Conservation (phyloP, 2,113 vertebrate genomes). For the Chelonoidis abingdonii region DNA sequence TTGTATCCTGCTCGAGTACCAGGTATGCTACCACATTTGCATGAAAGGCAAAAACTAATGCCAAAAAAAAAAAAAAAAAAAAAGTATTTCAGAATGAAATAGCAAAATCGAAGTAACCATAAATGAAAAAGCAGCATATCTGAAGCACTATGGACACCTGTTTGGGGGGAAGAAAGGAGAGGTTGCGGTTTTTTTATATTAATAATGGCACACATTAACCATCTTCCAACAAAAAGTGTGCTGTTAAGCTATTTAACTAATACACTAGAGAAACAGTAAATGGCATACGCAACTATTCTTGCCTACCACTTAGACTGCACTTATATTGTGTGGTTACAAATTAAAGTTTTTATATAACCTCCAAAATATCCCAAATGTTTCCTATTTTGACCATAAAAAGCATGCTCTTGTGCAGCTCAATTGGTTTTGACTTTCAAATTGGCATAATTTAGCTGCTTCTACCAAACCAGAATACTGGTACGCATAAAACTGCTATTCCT, state of each 20-base stretch:
- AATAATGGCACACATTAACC: slow-evolving; percentile 36
- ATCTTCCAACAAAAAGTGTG: slow-evolving; percentile 35
- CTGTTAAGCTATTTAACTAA: slow-evolving; percentile 55
- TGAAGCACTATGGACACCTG: neutral
- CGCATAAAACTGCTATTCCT: slow-evolving; percentile 41
- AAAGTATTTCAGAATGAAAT: neutral
- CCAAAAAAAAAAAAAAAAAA: neutral
- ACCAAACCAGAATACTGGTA: slow-evolving; percentile 57
- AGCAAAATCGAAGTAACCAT: neutral
- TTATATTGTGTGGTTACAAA: slow-evolving; percentile 64
- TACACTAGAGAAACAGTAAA: slow-evolving; percentile 52
- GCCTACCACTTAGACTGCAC: slow-evolving; percentile 51
- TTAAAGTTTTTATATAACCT: slow-evolving; percentile 74
- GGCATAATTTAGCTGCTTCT: slow-evolving; percentile 63
- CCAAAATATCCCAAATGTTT: slow-evolving; percentile 74
- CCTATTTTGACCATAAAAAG: slow-evolving; percentile 72
- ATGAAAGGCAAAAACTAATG: neutral
- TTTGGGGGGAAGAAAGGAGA: neutral
- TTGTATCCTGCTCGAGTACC: neutral
- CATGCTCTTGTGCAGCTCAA: slow-evolving; percentile 52
- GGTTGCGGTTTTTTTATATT: neutral
- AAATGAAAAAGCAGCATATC: neutral
- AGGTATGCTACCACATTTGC: neutral
- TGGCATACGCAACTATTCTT: slow-evolving; percentile 28
- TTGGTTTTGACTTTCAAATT: slow-evolving; percentile 72